Evolutionary conservation across 2,888 invertebrate genomes (phyloP), one percentile per base, ranked within the genome.

Genomic region (Lepidochitona cinerea): DNA sequence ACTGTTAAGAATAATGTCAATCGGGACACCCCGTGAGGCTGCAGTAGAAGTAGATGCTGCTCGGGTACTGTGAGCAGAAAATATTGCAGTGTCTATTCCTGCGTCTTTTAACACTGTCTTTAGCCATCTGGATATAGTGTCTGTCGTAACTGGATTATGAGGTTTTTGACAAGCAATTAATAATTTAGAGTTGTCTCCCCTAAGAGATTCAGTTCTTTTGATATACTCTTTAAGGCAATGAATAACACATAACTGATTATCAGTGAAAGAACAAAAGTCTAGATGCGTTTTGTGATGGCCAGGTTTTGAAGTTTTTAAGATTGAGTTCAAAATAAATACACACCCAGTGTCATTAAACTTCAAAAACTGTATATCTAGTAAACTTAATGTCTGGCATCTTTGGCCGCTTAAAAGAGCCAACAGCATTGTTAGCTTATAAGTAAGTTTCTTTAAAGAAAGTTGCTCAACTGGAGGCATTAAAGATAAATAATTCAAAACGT

Each of bases 21-120:
- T 23, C 14, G 76, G 73, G 5, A 69, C 74, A 32, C 53, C 59
- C 9, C 9, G 33, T 7, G 37, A 5, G 35, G 26, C 54, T 7
- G 76, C 76, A n/a, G 33, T 37, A 37, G 76, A 73, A 7, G 72
- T 69, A 26, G 64, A 14, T 26, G 76, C 76, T 53, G 69, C 69
- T 26, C 76, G 29, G 12, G 67, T 52, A 68, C 71, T 71, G 32
- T 76, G 71, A 6, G 74, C 68, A 59, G 14, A 29, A 29, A 59
- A 59, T 14, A 59, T 26, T 29, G 59, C 18, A 23, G 29, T 52
- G 70, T 52, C 49, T 12, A 70, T 35, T 53, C 70, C 53, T 12
- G 32, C 33, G 1, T 33, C 9, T 37, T 32, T 53, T n/a, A 70
- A 32, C 26, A 70, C 52, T 12, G 35, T 33, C 53, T 52, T 70